Conservation (phyloP, 2,888 invertebrate species). For the Cheilosia soror region DNA sequence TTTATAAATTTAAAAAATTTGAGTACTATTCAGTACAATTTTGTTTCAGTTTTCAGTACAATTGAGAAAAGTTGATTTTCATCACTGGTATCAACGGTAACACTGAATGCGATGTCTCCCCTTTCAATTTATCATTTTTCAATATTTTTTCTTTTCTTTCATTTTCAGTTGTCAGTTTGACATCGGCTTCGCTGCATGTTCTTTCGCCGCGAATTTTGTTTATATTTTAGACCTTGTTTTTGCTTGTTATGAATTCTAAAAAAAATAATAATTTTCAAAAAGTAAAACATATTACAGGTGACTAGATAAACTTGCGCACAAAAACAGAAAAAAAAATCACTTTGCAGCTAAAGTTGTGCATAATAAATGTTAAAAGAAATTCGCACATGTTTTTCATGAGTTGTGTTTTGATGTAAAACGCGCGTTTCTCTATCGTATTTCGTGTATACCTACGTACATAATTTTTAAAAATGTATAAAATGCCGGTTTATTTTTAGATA, state of each 20-base stretch:
- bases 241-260: conserved; percentile 11
- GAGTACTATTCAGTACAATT: no score
- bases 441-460: background rate
- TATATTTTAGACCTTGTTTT: conserved; percentile 26
- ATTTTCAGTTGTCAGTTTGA: conserved; percentile 76
- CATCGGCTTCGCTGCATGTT: conserved; percentile 61
- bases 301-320: background rate
- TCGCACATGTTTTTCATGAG: conserved; percentile 30
- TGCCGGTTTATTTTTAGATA: conserved; percentile 65
- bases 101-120: no score
- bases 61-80: no score
- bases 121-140: background rate
- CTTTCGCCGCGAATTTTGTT: conserved; percentile 50
- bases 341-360: conserved; percentile 3
- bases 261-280: background rate
- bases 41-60: no score
- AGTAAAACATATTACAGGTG: background rate
- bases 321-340: background rate
- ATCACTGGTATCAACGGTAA: no score
- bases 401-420: conserved; percentile 64
- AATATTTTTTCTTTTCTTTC: conserved; percentile 24
- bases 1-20: no score
- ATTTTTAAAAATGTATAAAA: conserved; percentile 44
- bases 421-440: conserved; percentile 48
- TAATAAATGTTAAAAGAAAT: conserved; percentile 9